Base-by-base conservation (phyloP, 2,113 vertebrate species). In the Anoplopoma fimbria region DNA sequence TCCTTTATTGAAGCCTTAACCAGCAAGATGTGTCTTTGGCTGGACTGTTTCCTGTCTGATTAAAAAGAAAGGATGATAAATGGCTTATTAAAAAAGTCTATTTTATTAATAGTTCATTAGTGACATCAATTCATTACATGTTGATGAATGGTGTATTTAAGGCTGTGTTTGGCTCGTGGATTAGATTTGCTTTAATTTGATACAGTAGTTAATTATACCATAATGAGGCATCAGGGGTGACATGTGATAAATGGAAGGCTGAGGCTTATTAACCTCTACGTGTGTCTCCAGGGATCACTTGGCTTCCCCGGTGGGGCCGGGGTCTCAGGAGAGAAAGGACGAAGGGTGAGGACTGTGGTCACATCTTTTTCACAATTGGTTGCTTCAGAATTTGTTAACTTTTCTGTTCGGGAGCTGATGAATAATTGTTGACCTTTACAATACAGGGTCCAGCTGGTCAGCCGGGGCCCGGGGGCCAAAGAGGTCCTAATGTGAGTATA, bases 321-420 rank as follows among this genome's bases (percentile, higher is more conserved):
- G 23, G 81, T 95, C 55, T 34, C 65, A 0, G 97, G 97, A 92
- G 97, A 98, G 73, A 99, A 98, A 91, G 97, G 97, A 89, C 97
- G 96, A 91, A 94, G 97, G 95, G 97, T 98, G 88, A 96, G 96
- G 92, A 69, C 73, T 79, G 51, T 4, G 6, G 4, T 33, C 65
- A 77, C 53, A 60, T 60, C 76, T 75, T 62, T 31, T 67, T 45
- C 69, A 77, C 19, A 61, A 64, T 75, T 49, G 57, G 53, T 45
- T 57, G 57, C 21, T 29, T 75, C 58, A 65, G 53, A 14, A 58
- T 34, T 12, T 77, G 6, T 33, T 29, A 64, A 77, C 42, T 13
- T 75, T 65, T 38, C 23, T 63, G 19, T 55, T 3, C 49, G 33
- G 36, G n/a, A 38, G 4, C 31, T 69, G n/a, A 57, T 72, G 45